These are phyloP conservation scores for Formica exsecta DNA, from an alignment of 1,140 invertebrate species.

Conservation along the genomic window DNA sequence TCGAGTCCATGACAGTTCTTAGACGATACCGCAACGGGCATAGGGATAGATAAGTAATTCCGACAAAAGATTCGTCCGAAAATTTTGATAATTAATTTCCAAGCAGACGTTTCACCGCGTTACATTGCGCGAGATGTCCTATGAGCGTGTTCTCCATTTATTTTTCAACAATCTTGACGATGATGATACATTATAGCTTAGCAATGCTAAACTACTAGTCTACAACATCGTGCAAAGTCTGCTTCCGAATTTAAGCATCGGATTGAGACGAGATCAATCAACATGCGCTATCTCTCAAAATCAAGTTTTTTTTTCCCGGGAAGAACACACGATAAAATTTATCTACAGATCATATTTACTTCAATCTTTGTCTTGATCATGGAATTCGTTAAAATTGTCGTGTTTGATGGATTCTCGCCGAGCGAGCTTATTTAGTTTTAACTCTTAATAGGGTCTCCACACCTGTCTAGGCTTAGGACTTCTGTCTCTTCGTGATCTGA, in stretches of 20 bases:
- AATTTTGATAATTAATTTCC: slow-evolving; percentile 45
- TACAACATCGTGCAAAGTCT: slow-evolving; percentile 43
- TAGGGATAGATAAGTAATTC: slow-evolving; percentile 34
- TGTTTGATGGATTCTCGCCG: neutral
- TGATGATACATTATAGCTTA: slow-evolving; percentile 49
- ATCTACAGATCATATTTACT: slow-evolving; percentile 3
- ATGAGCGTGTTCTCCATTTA: slow-evolving; percentile 11
- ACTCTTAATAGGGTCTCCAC: slow-evolving; percentile 84
- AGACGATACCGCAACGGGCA: slow-evolving; percentile 50
- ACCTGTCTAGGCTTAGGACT: slow-evolving; percentile 85
- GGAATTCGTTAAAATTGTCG: slow-evolving; percentile 17
- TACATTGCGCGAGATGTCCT: slow-evolving; percentile 8
- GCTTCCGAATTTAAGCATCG: neutral
- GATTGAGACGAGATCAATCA: slow-evolving; percentile 38
- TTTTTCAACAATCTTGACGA: slow-evolving; percentile 38
- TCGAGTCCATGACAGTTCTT: slow-evolving; percentile 78
- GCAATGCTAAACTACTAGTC: slow-evolving; percentile 38
- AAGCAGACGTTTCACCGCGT: slow-evolving; percentile 37
- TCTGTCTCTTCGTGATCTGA: slow-evolving; percentile 80
- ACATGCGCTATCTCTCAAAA: neutral
- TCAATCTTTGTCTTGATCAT: neutral
- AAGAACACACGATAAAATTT: slow-evolving; percentile 21
- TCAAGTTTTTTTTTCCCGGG: neutral
- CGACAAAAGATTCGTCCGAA: slow-evolving; percentile 35
- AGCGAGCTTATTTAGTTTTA: neutral